Evolutionary conservation across 1,140 invertebrate genomes (phyloP).

Genomic region (Drosophila sp.): DNA sequence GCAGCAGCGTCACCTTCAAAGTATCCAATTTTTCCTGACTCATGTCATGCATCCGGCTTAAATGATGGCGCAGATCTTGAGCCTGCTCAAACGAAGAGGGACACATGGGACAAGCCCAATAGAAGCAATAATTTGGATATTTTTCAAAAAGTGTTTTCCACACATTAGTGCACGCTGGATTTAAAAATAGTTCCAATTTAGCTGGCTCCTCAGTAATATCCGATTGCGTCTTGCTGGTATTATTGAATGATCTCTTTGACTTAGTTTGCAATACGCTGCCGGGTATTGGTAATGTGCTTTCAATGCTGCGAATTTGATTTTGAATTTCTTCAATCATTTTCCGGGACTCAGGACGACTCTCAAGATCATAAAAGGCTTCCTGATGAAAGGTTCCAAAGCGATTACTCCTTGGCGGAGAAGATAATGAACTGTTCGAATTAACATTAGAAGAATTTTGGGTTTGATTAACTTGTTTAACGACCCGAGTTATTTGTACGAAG

Average conservation of each 20-base stretch:
- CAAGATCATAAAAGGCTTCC: constrained; percentile 43
- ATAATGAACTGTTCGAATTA: too few species aligned
- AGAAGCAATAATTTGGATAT: constrained; percentile 41
- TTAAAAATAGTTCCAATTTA: constrained; percentile 18
- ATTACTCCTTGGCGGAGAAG: not conserved
- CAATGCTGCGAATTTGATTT: constrained; percentile 63
- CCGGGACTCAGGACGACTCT: constrained; percentile 60
- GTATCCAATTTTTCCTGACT: constrained; percentile 7
- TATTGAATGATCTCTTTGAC: not conserved
- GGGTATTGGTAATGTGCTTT: constrained; percentile 58
- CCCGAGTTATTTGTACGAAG: not conserved
- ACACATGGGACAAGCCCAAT: constrained; percentile 55
- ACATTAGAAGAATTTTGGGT: not conserved
- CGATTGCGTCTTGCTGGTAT: not conserved
- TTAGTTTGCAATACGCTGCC: constrained; percentile 57
- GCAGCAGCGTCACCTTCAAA: constrained; percentile 38
- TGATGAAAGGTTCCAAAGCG: constrained; percentile 25
- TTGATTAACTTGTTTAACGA: not conserved
- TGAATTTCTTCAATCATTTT: constrained; percentile 68
- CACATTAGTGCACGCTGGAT: not conserved
- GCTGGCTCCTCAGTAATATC: not conserved
- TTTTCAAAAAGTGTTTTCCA: constrained; percentile 23
- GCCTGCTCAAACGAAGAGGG: constrained; percentile 31
- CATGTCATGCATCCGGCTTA: constrained; percentile 33
- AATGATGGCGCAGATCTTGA: constrained; percentile 44